Evolutionary conservation across 2,113 vertebrate species (phyloP).

Genomic region (Nesoenas mayeri): DNA sequence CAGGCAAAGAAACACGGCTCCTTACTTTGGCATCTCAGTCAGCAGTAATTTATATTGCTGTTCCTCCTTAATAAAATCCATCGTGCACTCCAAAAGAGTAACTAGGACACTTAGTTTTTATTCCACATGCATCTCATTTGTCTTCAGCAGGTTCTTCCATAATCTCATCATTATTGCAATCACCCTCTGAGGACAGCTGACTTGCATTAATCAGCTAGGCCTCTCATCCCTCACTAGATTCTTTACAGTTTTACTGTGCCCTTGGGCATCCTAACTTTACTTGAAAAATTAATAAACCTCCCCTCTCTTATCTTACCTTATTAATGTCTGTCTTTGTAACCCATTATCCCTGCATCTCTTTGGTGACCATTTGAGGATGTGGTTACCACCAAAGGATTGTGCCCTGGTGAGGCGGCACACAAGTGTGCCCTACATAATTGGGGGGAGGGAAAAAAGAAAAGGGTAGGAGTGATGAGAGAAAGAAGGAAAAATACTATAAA

Average conservation of each 20-base stretch:
- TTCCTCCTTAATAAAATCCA: conserved; percentile 76
- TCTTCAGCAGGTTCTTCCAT: conserved; percentile 81
- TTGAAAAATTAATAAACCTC: conserved; percentile 86
- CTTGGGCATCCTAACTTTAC: conserved; percentile 83
- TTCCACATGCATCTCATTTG: conserved; percentile 81
- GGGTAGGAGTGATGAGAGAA: not conserved
- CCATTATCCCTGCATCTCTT: conserved; percentile 80
- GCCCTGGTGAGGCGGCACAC: conserved; percentile 61
- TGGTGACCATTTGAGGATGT: conserved; percentile 76
- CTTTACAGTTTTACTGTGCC: conserved; percentile 84
- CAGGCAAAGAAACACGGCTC: not conserved
- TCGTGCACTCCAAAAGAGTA: conserved; percentile 75
- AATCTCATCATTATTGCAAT: conserved; percentile 84
- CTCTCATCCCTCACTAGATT: conserved; percentile 82
- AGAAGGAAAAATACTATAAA: not conserved
- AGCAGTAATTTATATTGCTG: conserved; percentile 58
- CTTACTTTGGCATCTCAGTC: conserved; percentile 5
- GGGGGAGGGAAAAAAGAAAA: conserved; percentile 17
- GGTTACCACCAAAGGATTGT: conserved; percentile 70
- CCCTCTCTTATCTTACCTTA: conserved; percentile 84
- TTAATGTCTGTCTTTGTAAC: conserved; percentile 85
- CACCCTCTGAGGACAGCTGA: conserved; percentile 81
- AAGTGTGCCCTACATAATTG: conserved; percentile 44
- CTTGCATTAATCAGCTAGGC: conserved; percentile 81
- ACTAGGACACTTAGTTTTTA: conserved; percentile 80